Conservation (phyloP, 2,113 vertebrate species). For the Hucho hucho region DNA sequence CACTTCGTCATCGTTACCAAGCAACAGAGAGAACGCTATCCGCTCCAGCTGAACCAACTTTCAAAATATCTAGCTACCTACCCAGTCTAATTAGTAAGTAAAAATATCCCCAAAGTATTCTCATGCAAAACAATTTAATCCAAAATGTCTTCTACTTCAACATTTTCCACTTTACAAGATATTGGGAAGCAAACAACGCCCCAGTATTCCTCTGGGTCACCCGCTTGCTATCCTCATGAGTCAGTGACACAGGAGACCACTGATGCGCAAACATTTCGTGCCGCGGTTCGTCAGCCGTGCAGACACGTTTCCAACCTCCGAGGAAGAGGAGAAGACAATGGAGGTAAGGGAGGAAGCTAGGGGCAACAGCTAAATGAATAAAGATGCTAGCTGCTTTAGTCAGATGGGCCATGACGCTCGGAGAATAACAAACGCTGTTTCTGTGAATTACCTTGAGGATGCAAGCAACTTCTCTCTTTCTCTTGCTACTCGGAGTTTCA, state of each 20-base stretch:
- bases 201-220: neutral
- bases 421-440: neutral
- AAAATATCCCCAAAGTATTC: no score
- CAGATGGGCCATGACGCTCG: no score
- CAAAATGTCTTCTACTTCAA: neutral
- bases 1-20: slow-evolving; percentile 36
- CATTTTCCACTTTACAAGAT: neutral
- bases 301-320: slow-evolving; percentile 6
- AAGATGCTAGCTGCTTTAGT: neutral
- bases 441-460: neutral
- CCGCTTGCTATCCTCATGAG: neutral
- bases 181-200: slow-evolving; percentile 15
- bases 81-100: neutral
- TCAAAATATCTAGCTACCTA: no score
- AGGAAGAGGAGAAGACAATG: slow-evolving; percentile 28
- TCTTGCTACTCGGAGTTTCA: no score
- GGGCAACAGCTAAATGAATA: neutral
- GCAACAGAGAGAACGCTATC: slow-evolving; percentile 18
- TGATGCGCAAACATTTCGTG: slow-evolving; percentile 1
- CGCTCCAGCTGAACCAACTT: neutral
- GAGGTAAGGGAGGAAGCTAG: slow-evolving; percentile 44
- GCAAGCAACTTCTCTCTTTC: no score
- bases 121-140: no score
- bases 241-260: slow-evolving; percentile 3
- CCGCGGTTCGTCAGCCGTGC: neutral